A percentile compares a stretch with the other conserved stretches of the same genome.
phyloP scores from a whole-genome alignment of 2,113 vertebrate genomes.

The Craseonycteris thonglongyai region DNA sequence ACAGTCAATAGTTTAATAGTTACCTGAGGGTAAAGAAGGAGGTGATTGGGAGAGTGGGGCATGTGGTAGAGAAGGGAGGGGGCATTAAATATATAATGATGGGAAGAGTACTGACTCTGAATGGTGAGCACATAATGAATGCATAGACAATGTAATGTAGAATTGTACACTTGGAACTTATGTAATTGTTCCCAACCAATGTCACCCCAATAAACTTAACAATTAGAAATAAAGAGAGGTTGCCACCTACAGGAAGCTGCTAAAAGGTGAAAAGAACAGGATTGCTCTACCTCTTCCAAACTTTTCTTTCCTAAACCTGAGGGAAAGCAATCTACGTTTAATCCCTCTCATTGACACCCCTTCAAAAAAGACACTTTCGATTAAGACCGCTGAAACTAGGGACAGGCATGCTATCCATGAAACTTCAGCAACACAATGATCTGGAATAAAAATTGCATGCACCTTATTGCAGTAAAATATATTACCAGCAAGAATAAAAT shows the following conservation, averaged over 20 bases:
- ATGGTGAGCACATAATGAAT: too few relatives aligned
- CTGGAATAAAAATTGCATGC: conserved; percentile 78
- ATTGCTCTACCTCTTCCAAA: conserved; percentile 89
- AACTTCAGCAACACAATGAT: conserved; percentile 88
- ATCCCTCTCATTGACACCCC: conserved; percentile 83
- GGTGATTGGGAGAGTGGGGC: too few relatives aligned
- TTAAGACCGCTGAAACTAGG: conserved; percentile 92
- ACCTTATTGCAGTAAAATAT: conserved; percentile 48
- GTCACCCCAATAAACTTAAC: too few relatives aligned
- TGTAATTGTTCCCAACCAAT: too few relatives aligned
- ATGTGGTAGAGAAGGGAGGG: too few relatives aligned
- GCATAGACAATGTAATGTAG: too few relatives aligned
- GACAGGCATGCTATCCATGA: conserved; percentile 92
- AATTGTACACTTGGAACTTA: too few relatives aligned
- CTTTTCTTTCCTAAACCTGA: conserved; percentile 89
- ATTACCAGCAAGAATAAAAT: conserved; percentile 77
- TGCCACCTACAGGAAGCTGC: conserved; percentile 95
- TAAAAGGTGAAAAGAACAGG: conserved; percentile 96
- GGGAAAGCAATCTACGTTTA: conserved; percentile 89
- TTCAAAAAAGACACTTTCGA: conserved; percentile 88
- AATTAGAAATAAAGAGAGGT: too few relatives aligned
- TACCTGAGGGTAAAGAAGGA: too few relatives aligned
- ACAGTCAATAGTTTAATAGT: too few relatives aligned
- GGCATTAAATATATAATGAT: too few relatives aligned
- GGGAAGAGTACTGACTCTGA: too few relatives aligned